A percentile compares a stretch with the other conserved stretches of the same genome.
Evolutionary conservation across 2,888 invertebrate genomes (phyloP).

Genomic region (Lingula anatina): DNA sequence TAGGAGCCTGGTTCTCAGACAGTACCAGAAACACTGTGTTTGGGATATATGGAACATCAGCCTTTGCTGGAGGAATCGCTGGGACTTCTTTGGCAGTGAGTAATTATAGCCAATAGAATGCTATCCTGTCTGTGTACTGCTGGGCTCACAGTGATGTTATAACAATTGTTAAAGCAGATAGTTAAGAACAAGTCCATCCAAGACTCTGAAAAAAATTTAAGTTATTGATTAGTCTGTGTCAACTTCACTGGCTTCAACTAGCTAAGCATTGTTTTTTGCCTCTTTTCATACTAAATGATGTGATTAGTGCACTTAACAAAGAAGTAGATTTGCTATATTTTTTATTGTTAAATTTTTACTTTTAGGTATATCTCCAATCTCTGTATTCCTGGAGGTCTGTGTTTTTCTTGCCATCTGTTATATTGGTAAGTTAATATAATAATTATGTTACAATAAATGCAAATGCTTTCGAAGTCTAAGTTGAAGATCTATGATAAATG

Average conservation of each 20-base stretch:
- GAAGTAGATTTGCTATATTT: neutral
- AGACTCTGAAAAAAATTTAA: neutral
- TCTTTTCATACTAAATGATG: no score
- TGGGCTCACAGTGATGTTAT: neutral
- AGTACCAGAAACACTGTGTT: constrained; percentile 51
- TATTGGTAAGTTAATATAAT: constrained; percentile 32
- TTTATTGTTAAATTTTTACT: constrained; percentile 1
- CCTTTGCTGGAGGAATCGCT: constrained; percentile 53
- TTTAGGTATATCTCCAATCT: constrained; percentile 46
- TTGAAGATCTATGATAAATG: neutral
- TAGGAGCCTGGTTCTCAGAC: constrained; percentile 54
- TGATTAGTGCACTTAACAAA: no score
- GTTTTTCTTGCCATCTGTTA: constrained; percentile 45
- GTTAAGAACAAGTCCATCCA: no score
- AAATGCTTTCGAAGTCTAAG: neutral
- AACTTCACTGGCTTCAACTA: no score
- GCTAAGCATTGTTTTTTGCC: no score
- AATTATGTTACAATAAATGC: neutral
- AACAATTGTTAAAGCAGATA: no score
- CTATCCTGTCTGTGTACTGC: neutral
- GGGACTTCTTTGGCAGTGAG: constrained; percentile 53
- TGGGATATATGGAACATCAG: constrained; percentile 54
- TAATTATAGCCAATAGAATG: constrained; percentile 2
- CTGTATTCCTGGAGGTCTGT: constrained; percentile 52
- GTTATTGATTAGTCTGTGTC: neutral